These are phyloP conservation scores for Opisthograptis luteolata DNA, from an alignment of 2,888 invertebrate genomes.

Conservation along the genomic window DNA sequence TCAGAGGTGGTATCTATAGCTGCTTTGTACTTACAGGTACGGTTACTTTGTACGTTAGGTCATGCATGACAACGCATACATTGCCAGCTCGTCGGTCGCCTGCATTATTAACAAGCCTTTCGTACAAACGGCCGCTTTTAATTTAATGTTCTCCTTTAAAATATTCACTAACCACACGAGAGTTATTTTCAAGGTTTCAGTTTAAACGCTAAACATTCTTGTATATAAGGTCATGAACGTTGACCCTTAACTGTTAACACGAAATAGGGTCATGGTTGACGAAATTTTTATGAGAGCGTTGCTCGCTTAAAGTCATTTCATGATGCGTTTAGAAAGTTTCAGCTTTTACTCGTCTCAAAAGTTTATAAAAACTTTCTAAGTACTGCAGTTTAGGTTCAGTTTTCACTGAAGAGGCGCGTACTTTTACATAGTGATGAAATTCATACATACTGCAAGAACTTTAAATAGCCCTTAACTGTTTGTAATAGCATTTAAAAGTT, in stretches of 20 bases:
- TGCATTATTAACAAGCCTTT: slow-evolving; percentile 68
- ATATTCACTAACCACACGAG: slow-evolving; percentile 41
- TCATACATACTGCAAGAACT: slow-evolving; percentile 6
- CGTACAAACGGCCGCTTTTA: slow-evolving; percentile 54
- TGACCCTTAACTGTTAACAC: slow-evolving; percentile 15
- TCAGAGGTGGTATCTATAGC: slow-evolving; percentile 27
- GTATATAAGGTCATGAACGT: slow-evolving; percentile 12
- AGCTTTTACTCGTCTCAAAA: not conserved
- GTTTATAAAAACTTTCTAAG: no score
- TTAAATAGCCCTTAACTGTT: slow-evolving; percentile 12
- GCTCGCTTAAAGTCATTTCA: not conserved
- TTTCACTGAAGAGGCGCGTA: no score
- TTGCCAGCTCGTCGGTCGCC: slow-evolving; percentile 36
- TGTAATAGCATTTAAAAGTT: not conserved
- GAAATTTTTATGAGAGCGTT: not conserved
- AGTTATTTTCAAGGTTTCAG: slow-evolving; percentile 41
- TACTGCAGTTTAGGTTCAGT: no score
- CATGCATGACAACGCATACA: slow-evolving; percentile 67
- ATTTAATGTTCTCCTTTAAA: slow-evolving; percentile 55
- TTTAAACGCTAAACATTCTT: slow-evolving; percentile 27
- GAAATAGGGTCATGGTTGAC: slow-evolving; percentile 11
- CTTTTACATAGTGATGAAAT: no score
- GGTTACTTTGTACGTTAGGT: slow-evolving; percentile 39
- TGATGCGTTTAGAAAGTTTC: not conserved
- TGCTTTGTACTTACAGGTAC: slow-evolving; percentile 15